A percentile compares a stretch with the other conserved stretches of the same genome.
Conservation (phyloP, 1,140 invertebrate genomes). For the Scylla paramamosain region DNA sequence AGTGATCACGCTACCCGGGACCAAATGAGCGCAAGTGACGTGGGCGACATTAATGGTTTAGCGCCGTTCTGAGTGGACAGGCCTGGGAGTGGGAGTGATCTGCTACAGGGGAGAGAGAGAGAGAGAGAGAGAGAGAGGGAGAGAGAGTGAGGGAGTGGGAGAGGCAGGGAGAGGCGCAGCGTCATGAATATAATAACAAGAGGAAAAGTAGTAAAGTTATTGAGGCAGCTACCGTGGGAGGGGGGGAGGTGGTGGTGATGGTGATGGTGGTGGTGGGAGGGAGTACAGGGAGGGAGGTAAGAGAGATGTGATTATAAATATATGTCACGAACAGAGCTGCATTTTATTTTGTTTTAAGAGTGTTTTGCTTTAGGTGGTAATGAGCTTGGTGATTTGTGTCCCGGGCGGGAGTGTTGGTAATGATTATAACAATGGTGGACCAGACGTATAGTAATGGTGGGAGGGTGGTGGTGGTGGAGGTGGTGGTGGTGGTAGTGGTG, state of each 20-base stretch:
- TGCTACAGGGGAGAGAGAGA: neutral
- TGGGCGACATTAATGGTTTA: neutral
- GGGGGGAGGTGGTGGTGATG: neutral
- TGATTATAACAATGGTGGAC: neutral
- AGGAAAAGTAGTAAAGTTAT: neutral
- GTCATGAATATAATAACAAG: neutral
- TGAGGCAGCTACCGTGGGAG: neutral
- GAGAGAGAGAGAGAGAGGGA: neutral
- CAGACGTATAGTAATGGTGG: neutral
- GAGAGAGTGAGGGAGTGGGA: neutral
- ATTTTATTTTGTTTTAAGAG: neutral
- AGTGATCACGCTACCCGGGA: neutral
- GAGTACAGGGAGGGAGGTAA: neutral
- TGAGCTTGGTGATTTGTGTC: neutral
- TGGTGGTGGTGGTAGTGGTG: neutral
- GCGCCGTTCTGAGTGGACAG: neutral
- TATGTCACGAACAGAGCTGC: neutral
- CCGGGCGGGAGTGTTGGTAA: neutral
- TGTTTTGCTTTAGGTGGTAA: neutral
- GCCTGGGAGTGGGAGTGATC: neutral
- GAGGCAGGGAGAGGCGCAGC: neutral
- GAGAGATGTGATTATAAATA: slow-evolving; percentile 24
- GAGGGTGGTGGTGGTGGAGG: neutral
- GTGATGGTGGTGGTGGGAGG: neutral
- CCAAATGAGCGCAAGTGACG: neutral